phyloP scores from a whole-genome alignment of 2,797 vertebrate species.

The Catostomus latipinnis region DNA sequence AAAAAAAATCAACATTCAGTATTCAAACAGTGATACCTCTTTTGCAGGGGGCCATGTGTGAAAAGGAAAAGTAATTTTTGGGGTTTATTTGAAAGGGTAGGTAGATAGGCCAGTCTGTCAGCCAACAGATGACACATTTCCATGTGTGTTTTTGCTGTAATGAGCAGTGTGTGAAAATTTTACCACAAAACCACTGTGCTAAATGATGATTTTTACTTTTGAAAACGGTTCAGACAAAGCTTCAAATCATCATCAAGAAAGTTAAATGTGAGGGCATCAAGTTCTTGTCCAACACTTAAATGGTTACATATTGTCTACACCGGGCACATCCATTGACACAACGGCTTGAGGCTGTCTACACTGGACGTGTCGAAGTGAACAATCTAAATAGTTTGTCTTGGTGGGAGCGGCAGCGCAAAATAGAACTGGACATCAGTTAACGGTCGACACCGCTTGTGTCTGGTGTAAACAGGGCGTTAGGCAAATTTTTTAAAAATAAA shows the following conservation, averaged over 20 bases:
- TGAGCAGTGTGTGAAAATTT: background rate
- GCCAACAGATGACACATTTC: background rate
- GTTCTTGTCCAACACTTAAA: background rate
- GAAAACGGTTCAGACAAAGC: background rate
- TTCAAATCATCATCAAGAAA: background rate
- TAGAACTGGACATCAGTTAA: too few relatives aligned
- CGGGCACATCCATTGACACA: too few relatives aligned
- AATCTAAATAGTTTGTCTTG: too few relatives aligned
- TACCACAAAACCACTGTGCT: background rate
- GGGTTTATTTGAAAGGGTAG: background rate
- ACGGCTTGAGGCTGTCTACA: too few relatives aligned
- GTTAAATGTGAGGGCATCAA: background rate
- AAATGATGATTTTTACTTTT: background rate
- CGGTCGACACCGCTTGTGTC: too few relatives aligned
- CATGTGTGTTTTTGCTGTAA: background rate
- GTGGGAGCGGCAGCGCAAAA: too few relatives aligned
- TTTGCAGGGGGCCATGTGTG: background rate
- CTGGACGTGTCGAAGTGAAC: too few relatives aligned
- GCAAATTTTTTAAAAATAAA: too few relatives aligned
- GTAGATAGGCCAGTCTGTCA: background rate
- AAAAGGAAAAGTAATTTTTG: background rate
- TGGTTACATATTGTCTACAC: too few relatives aligned
- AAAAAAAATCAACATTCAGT: background rate
- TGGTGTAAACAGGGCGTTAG: too few relatives aligned
- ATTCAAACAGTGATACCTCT: background rate